phyloP scores from a whole-genome alignment of 2,113 vertebrate genomes.

The Macquaria ambigua region DNA sequence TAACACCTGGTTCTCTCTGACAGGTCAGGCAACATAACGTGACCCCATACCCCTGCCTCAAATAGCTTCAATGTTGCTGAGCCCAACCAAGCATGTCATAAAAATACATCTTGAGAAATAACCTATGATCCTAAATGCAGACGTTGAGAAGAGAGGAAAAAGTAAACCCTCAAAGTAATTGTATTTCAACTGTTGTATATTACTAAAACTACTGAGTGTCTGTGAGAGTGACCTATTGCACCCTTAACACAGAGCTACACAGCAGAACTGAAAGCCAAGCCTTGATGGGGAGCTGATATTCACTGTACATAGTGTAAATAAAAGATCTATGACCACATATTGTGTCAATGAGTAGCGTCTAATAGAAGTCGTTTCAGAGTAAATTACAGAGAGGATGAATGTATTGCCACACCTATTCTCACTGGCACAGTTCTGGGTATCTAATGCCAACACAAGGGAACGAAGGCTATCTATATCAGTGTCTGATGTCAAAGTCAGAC shows the following conservation, averaged over 20 bases:
- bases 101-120: conserved; percentile 64
- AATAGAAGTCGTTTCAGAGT: conserved; percentile 57
- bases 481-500: conserved; percentile 84
- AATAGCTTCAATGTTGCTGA: conserved; percentile 70
- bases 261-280: conserved; percentile 5
- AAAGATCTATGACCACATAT: conserved; percentile 52
- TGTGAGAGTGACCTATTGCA: conserved; percentile 1
- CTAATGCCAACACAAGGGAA: conserved; percentile 79
- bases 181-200: neutral
- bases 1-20: conserved; percentile 59
- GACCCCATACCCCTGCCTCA: conserved; percentile 62
- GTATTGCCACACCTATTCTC: conserved; percentile 70
- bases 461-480: conserved; percentile 84
- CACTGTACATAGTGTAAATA: conserved; percentile 49
- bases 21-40: conserved; percentile 65
- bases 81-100: conserved; percentile 55
- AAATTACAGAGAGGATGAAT: conserved; percentile 69
- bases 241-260: neutral
- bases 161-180: conserved; percentile 13
- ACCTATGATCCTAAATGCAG: conserved; percentile 33
- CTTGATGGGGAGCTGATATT: conserved; percentile 6
- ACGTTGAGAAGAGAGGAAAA: conserved; percentile 2
- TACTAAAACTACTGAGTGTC: neutral
- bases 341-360: conserved; percentile 69
- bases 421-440: conserved; percentile 72